Conservation (phyloP, 2,797 vertebrate species). For the Macroramphosus scolopax region DNA sequence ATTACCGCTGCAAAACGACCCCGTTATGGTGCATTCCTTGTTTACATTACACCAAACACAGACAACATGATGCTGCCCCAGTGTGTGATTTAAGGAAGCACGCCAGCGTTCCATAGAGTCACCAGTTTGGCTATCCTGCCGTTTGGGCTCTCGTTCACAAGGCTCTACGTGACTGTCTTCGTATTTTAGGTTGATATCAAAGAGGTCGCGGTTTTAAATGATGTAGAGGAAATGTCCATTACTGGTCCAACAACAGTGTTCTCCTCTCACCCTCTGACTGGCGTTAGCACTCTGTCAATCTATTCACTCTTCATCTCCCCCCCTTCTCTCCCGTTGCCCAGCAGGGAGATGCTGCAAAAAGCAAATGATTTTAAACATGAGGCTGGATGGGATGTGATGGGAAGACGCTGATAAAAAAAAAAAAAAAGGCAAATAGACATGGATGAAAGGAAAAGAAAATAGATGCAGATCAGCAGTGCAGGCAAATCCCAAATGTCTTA, state of each 20-base stretch:
- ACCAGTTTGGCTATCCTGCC: too few relatives aligned
- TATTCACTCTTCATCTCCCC: conserved; percentile 47
- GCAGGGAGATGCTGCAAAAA: conserved; percentile 83
- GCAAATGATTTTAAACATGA: conserved; percentile 94
- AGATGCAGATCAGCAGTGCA: conserved; percentile 72
- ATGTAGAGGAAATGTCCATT: conserved; percentile 7
- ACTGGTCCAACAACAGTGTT: conserved; percentile 8
- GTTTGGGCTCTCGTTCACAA: too few relatives aligned
- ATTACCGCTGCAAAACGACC: too few relatives aligned
- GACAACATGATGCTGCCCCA: too few relatives aligned
- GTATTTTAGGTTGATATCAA: neutral
- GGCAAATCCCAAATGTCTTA: conserved; percentile 66
- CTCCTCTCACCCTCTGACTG: conserved; percentile 9
- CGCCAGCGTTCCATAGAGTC: too few relatives aligned
- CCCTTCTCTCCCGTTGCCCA: conserved; percentile 24
- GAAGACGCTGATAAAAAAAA: conserved; percentile 64
- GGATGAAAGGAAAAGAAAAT: conserved; percentile 66
- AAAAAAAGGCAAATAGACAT: conserved; percentile 64
- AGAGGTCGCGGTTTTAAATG: neutral
- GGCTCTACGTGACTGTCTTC: too few relatives aligned
- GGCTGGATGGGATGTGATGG: conserved; percentile 63
- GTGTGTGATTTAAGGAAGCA: too few relatives aligned
- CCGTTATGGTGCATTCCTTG: too few relatives aligned
- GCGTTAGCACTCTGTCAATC: conserved; percentile 60
- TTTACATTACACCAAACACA: too few relatives aligned